Evolutionary conservation across 1,140 invertebrate genomes (phyloP), one percentile per base, ranked within the genome.

Genomic region (Ips nitidus): DNA sequence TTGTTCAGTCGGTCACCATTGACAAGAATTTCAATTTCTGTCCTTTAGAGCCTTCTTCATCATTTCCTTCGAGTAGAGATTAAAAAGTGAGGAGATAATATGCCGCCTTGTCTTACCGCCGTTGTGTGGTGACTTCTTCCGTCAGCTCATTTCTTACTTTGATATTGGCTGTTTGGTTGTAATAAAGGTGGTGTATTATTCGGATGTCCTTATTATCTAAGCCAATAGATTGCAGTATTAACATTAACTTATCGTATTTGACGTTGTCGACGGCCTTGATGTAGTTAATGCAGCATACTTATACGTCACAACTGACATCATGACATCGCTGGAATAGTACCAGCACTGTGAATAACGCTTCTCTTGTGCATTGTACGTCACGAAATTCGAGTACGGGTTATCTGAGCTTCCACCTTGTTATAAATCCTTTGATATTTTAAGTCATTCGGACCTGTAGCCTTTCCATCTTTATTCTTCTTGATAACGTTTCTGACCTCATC

Each of bases 141-240:
- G 45, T 47, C 45, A 47, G 45, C 45, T 47, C 45, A 6, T 47
- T 47, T 47, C 45, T n/a, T 47, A 47, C 45, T 47, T n/a, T 47
- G 45, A 47, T 47, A 47, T 47, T 47, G 45, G 45, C 45, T 47
- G 45, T 47, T 47, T 47, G 1, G 45, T 47, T 47, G 45, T 47
- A 47, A 47, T 47, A 47, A n/a, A 47, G 45, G 45, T 47, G 45
- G 45, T 47, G 45, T 47, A 47, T 47, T 47, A 47, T 47, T 47
- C 1, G 45, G 45, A 47, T 47, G 45, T 47, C n/a, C 22, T 22
- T 22, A 6, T 47, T 47, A 47, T 47, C 45, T 47, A 47, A 47
- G 45, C 45, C 45, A 47, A 47, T 47, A 1, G n/a, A 47, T 47
- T 47, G 45, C 45, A 47, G 45, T 47, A 47, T 47, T 47, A n/a